These are phyloP conservation scores for Drosophila quasianomalipes DNA, from an alignment of 2,888 invertebrate species.

Conservation along the genomic window DNA sequence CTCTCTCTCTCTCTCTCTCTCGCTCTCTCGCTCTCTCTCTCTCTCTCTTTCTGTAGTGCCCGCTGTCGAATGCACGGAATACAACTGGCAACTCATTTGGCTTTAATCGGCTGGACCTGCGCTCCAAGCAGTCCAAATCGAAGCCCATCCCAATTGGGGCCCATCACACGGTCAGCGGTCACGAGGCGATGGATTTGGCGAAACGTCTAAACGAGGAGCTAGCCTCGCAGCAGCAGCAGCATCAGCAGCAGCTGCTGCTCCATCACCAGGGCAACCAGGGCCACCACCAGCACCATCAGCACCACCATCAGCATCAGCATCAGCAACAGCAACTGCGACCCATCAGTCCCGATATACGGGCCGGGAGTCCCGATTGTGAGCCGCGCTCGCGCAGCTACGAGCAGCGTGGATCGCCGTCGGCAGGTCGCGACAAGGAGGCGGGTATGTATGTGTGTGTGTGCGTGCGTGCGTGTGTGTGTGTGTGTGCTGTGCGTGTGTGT, in stretches of 20 bases:
- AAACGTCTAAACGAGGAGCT: slow-evolving; percentile 90
- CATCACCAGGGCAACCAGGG: not conserved
- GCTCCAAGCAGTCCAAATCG: slow-evolving; percentile 87
- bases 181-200: slow-evolving; percentile 92
- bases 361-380: slow-evolving; percentile 87
- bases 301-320: slow-evolving; percentile 25
- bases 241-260: slow-evolving; percentile 57
- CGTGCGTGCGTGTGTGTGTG: not conserved
- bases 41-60: slow-evolving; percentile 24
- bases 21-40: too few species aligned
- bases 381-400: slow-evolving; percentile 90
- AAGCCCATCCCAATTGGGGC: slow-evolving; percentile 91
- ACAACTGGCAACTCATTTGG: slow-evolving; percentile 53
- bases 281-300: slow-evolving; percentile 41
- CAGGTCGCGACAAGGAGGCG: slow-evolving; percentile 56
- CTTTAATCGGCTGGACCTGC: slow-evolving; percentile 77
- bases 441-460: slow-evolving; percentile 60
- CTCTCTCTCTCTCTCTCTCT: not conserved
- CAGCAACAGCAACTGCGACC: slow-evolving; percentile 79
- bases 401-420: slow-evolving; percentile 85
- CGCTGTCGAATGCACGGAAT: slow-evolving; percentile 20
- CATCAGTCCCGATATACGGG: slow-evolving; percentile 85
- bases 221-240: slow-evolving; percentile 75
- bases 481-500: rapidly evolving
- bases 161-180: slow-evolving; percentile 92